Base-by-base conservation (phyloP, 2,797 vertebrate species). In the Microchirus variegatus region DNA sequence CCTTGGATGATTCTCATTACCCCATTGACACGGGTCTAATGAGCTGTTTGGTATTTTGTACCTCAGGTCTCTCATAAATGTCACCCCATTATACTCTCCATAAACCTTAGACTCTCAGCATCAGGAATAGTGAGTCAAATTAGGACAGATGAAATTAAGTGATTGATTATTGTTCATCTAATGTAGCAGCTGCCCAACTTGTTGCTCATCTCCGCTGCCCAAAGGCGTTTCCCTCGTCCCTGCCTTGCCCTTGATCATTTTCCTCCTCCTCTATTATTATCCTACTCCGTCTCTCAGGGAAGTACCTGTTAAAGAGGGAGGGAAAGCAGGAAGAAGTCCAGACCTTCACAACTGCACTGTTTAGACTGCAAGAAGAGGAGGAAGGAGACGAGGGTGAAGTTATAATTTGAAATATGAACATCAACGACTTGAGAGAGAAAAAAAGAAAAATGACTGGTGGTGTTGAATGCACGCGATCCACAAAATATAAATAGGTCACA, bases 1-100 rank as follows among this genome's bases (percentile, higher is more conserved):
- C 58, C 58, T 63, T 11, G 36, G 75, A 83, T 78, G 73, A 83
- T 75, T 86, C 63, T 83, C 71, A 87, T 89, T 86, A 81, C 56
- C 50, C 66, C 46, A 35, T 9, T 75, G 78, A 75, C 73, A 61
- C 13, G 15, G 67, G 31, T 57, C 70, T 80, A 80, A 89, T 82
- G 73, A 85, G 70, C 70, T 74, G 70, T 67, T 61, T 59, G 67
- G 68, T 59, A n/a, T 77, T 76, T 59, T 54, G 46, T 51, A 70
- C 65, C 49, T 58, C 41, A 47, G 38, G 38, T 62, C 46, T 37
- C 36, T n/a, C 41, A 2, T 17, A 70, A 78, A 67, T 75, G 65
- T 77, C 50, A 40, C 45, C 7, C 16, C 37, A 53, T 12, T 66
- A 13, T 15, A 57, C 49, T 41, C 42, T 56, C 48, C 59, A 0